These are phyloP conservation scores for Macrocentrus cingulum DNA, from an alignment of 1,140 invertebrate genomes.

Conservation along the genomic window DNA sequence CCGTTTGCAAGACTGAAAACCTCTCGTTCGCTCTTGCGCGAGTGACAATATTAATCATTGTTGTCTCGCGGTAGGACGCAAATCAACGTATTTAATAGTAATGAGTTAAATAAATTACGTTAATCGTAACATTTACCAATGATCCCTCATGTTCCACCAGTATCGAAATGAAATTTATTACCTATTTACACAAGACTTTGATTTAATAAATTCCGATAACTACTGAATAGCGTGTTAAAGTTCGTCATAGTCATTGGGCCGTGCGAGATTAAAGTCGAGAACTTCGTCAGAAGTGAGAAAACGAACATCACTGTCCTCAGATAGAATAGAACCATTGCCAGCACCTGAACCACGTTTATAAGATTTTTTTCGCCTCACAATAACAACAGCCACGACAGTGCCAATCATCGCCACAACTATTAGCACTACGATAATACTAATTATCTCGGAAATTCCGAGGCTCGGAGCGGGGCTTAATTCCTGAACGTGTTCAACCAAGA, in stretches of 20 bases:
- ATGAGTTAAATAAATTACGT: too few species aligned
- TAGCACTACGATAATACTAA: constrained; percentile 34
- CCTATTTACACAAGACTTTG: not conserved
- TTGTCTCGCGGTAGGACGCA: not conserved
- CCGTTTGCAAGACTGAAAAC: constrained; percentile 7
- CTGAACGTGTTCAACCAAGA: constrained; percentile 8
- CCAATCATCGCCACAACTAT: constrained; percentile 37
- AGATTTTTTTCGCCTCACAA: constrained; percentile 41
- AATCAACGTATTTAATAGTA: not conserved
- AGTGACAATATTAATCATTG: not conserved
- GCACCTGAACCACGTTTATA: constrained; percentile 42
- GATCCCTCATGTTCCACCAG: too few species aligned
- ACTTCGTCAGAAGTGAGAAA: constrained; percentile 62
- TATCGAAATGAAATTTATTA: too few species aligned
- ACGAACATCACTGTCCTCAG: constrained; percentile 61
- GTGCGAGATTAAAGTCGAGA: constrained; percentile 60
- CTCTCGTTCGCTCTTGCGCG: too few species aligned
- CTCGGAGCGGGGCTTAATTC: constrained; percentile 9
- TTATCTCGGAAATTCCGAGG: constrained; percentile 38
- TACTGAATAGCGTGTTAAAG: constrained; percentile 22
- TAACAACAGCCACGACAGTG: constrained; percentile 34
- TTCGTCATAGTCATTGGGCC: constrained; percentile 46
- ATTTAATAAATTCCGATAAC: not conserved
- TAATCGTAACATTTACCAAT: too few species aligned
- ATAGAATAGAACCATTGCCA: constrained; percentile 44